Percentiles rank a stretch among this genome's conserved stretches.
phyloP scores from a whole-genome alignment of 2,113 vertebrate genomes.

The Megatriorchis doriae region DNA sequence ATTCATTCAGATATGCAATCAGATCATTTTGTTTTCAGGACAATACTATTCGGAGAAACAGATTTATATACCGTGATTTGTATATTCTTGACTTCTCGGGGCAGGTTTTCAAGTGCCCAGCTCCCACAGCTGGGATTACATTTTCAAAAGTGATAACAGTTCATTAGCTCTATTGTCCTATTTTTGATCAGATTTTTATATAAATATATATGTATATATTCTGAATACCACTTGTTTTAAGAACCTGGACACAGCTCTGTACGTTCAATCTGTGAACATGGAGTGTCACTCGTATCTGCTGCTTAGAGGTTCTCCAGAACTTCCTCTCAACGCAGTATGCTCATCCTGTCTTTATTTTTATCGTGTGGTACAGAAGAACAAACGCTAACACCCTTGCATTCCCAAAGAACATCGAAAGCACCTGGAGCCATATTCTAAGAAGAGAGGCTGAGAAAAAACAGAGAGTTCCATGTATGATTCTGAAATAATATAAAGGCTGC shows the following conservation, averaged over 20 bases:
- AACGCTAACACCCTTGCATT: neutral
- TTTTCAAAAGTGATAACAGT: neutral
- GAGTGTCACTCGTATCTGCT: neutral
- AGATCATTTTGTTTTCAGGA: neutral
- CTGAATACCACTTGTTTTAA: neutral
- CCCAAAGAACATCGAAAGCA: neutral
- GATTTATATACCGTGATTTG: neutral
- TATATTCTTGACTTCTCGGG: neutral
- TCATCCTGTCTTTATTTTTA: conserved; percentile 50
- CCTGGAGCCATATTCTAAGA: neutral
- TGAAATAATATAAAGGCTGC: neutral
- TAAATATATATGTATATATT: neutral
- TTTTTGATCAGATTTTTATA: neutral
- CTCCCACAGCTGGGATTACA: neutral
- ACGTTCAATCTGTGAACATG: neutral
- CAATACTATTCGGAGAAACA: conserved; percentile 37
- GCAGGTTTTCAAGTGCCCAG: neutral
- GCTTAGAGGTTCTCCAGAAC: conserved; percentile 30
- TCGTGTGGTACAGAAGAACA: neutral
- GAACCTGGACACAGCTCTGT: neutral
- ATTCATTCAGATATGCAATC: conserved; percentile 44
- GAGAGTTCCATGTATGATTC: neutral
- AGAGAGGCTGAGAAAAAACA: neutral
- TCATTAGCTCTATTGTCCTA: neutral
- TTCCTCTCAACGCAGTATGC: conserved; percentile 7